A percentile compares a stretch with the other conserved stretches of the same genome.
These are phyloP conservation scores for Drosophila repletoides DNA, from an alignment of 1,140 invertebrate species.

Conservation along the genomic window DNA sequence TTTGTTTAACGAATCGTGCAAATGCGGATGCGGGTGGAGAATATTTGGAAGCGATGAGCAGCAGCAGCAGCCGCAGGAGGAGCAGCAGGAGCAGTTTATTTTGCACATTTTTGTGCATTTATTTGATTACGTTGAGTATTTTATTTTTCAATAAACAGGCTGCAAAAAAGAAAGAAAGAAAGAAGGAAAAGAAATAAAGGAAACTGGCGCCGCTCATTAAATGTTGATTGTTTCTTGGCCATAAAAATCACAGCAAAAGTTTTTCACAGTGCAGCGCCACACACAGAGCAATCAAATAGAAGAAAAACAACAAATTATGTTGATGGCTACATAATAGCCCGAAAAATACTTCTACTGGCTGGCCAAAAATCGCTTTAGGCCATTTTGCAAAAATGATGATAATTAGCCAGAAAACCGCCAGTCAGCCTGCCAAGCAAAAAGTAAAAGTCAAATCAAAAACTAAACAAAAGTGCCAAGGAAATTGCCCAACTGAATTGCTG, in stretches of 20 bases:
- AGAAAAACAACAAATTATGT: slow-evolving; percentile 65
- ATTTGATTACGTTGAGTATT: slow-evolving; percentile 72
- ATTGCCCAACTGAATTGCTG: slow-evolving; percentile 41
- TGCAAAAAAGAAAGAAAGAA: neutral
- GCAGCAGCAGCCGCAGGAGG: no score
- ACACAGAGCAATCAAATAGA: slow-evolving; percentile 12
- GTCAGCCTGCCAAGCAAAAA: slow-evolving; percentile 38
- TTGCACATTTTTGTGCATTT: slow-evolving; percentile 68
- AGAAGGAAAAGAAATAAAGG: neutral
- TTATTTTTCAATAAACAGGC: slow-evolving; percentile 75
- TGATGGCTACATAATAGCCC: slow-evolving; percentile 70
- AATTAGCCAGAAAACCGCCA: slow-evolving; percentile 66
- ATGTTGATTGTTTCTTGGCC: slow-evolving; percentile 72
- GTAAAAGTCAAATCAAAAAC: slow-evolving; percentile 78
- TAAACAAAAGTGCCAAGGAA: slow-evolving; percentile 73
- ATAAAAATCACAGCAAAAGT: slow-evolving; percentile 74
- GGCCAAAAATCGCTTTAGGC: slow-evolving; percentile 64
- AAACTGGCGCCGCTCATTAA: slow-evolving; percentile 76
- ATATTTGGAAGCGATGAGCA: slow-evolving; percentile 33
- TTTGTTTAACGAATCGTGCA: slow-evolving; percentile 82
- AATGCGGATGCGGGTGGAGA: slow-evolving; percentile 69
- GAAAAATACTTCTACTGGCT: neutral
- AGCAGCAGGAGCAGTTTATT: no score
- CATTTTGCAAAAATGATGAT: slow-evolving; percentile 75
- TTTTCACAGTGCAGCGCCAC: slow-evolving; percentile 16